A percentile compares a stretch with the other conserved stretches of the same genome.
phyloP scores from a whole-genome alignment of 2,797 vertebrate species.

The Galago senegalensis region DNA sequence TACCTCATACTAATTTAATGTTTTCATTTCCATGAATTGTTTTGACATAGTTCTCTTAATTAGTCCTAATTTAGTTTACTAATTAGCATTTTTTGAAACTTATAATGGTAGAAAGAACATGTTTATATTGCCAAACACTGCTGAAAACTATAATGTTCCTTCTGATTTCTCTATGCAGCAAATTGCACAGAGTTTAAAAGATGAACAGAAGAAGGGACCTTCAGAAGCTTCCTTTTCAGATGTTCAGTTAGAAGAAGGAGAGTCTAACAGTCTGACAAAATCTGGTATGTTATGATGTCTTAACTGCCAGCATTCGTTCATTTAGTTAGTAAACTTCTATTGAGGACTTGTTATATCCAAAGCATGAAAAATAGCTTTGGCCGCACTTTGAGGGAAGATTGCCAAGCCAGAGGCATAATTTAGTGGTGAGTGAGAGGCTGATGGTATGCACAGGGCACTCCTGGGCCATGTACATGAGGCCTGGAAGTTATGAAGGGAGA shows the following conservation, averaged over 20 bases:
- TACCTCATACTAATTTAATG: neutral
- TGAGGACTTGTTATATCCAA: neutral
- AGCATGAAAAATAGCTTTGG: conserved; percentile 19
- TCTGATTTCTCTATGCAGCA: conserved; percentile 89
- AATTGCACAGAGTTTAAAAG: conserved; percentile 98
- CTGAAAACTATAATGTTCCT: conserved; percentile 31
- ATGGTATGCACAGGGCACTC: neutral
- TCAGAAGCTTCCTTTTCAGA: conserved; percentile 94
- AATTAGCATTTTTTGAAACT: neutral
- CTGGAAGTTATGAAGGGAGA: neutral
- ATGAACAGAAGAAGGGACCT: conserved; percentile 94
- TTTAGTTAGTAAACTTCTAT: conserved; percentile 12
- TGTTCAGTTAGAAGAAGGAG: conserved; percentile 93
- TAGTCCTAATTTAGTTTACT: neutral
- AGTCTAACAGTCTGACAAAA: conserved; percentile 91
- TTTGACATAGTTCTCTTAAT: conserved; percentile 41
- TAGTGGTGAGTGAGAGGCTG: neutral
- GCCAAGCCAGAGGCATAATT: neutral
- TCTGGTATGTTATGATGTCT: conserved; percentile 88
- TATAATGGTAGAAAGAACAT: neutral
- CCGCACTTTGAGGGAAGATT: neutral
- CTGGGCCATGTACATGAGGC: neutral
- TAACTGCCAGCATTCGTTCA: neutral
- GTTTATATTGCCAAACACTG: neutral
- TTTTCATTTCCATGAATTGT: neutral